Percentiles rank a stretch among this genome's conserved stretches.
phyloP scores from a whole-genome alignment of 2,113 vertebrate species.

The Jaculus jaculus region DNA sequence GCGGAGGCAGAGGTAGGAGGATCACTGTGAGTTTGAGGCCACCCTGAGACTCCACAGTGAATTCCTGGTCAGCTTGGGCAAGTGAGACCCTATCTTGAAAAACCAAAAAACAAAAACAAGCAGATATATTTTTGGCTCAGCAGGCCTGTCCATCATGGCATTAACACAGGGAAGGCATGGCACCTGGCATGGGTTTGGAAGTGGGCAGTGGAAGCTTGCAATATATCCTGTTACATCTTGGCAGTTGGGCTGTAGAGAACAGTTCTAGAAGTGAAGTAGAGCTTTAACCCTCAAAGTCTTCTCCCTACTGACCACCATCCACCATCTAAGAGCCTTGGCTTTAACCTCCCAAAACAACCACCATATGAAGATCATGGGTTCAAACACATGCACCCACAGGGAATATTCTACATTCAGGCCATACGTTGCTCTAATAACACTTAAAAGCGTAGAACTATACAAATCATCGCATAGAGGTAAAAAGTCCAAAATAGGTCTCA shows the following conservation, averaged over 20 bases:
- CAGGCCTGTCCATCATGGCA: not conserved
- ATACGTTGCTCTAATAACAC: not conserved
- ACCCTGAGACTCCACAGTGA: no score
- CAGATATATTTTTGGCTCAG: not conserved
- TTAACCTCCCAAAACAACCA: not conserved
- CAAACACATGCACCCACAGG: not conserved
- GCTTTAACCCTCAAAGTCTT: not conserved
- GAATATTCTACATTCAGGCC: not conserved
- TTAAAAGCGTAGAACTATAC: not conserved
- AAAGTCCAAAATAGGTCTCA: not conserved
- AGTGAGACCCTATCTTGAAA: no score
- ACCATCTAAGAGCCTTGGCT: not conserved
- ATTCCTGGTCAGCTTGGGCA: no score
- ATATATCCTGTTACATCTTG: not conserved
- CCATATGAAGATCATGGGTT: not conserved
- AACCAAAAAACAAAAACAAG: no score
- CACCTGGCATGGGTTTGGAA: not conserved
- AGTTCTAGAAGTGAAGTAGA: not conserved
- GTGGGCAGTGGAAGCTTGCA: not conserved
- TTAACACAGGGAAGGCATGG: not conserved
- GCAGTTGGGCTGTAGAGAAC: not conserved
- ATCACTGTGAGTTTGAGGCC: no score
- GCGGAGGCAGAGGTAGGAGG: no score
- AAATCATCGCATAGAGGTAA: not conserved
- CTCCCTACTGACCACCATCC: not conserved